Evolutionary conservation across 1,140 invertebrate genomes (phyloP).

Genomic region (Drosophila bocki): DNA sequence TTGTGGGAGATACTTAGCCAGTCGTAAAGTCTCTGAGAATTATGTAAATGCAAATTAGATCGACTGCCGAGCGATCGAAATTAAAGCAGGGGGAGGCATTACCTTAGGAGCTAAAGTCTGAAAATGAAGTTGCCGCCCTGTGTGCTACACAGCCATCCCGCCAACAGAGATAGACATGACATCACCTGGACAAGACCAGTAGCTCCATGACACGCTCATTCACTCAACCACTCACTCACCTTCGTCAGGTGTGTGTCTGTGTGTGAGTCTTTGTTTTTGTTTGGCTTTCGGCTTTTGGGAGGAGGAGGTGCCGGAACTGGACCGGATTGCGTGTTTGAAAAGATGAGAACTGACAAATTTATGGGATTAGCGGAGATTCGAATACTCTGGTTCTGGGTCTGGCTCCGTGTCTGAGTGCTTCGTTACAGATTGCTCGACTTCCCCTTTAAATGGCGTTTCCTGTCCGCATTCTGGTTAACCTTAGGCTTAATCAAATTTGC

Average conservation of each 20-base stretch:
- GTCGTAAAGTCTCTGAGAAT: slow-evolving; percentile 43
- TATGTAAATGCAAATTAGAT: slow-evolving; percentile 42
- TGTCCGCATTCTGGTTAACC: slow-evolving; percentile 72
- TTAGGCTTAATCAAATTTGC: slow-evolving; percentile 50
- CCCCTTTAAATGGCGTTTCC: slow-evolving; percentile 48
- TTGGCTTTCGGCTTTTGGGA: not conserved
- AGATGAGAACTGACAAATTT: slow-evolving; percentile 53
- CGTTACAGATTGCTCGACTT: slow-evolving; percentile 70
- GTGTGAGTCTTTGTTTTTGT: slow-evolving; percentile 11
- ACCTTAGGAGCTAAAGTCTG: not conserved
- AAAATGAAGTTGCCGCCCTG: slow-evolving; percentile 2
- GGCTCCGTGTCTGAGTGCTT: not conserved
- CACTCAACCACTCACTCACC: slow-evolving; percentile 44
- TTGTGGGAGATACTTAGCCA: slow-evolving; percentile 20
- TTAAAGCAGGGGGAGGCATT: slow-evolving; percentile 24
- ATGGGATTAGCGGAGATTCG: slow-evolving; percentile 40
- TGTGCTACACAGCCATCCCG: slow-evolving; percentile 25
- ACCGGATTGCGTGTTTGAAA: slow-evolving; percentile 51
- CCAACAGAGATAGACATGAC: slow-evolving; percentile 42
- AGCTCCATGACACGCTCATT: slow-evolving; percentile 34
- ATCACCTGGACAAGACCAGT: slow-evolving; percentile 62
- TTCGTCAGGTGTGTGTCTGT: slow-evolving; percentile 28
- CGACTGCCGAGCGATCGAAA: slow-evolving; percentile 16
- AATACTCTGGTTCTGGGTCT: slow-evolving; percentile 6
- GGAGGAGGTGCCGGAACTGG: slow-evolving; percentile 49